phyloP scores from a whole-genome alignment of 1,140 invertebrate genomes.

The Parasteatoda tepidariorum region DNA sequence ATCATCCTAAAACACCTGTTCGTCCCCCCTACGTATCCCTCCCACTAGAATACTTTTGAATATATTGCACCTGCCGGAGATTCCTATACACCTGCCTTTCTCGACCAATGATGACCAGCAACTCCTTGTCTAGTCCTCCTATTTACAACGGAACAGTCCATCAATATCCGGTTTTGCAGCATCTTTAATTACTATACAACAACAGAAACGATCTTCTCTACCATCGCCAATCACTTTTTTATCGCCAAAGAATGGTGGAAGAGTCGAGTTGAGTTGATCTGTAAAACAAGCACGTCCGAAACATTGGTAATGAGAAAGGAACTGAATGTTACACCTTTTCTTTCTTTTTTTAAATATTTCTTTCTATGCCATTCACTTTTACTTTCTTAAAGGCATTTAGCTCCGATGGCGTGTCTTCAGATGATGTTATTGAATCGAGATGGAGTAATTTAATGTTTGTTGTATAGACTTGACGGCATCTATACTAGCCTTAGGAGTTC shows the following conservation, averaged over 20 bases:
- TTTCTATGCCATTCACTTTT: too few relatives aligned
- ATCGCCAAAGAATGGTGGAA: background rate
- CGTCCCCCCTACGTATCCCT: background rate
- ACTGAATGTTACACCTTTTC: background rate
- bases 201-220: background rate
- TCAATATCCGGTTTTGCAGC: slow-evolving; percentile 47
- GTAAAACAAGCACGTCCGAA: slow-evolving; percentile 8
- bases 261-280: background rate
- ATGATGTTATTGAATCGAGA: too few relatives aligned
- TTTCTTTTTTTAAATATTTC: too few relatives aligned
- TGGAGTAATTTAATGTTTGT: too few relatives aligned
- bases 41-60: background rate
- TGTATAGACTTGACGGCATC: too few relatives aligned
- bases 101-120: slow-evolving; percentile 1
- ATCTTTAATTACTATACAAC: slow-evolving; percentile 35
- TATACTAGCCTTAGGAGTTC: too few relatives aligned
- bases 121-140: background rate
- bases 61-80: slow-evolving; percentile 31
- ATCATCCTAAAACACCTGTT: background rate
- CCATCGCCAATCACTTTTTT: background rate
- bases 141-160: slow-evolving; percentile 26
- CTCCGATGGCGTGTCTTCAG: too few relatives aligned
- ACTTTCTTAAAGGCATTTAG: too few relatives aligned
- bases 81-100: slow-evolving; percentile 19
- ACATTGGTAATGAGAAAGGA: slow-evolving; percentile 14